Evolutionary conservation across 2,113 vertebrate genomes (phyloP), one percentile per base, ranked within the genome.

Genomic region (Scytalopus superciliaris): DNA sequence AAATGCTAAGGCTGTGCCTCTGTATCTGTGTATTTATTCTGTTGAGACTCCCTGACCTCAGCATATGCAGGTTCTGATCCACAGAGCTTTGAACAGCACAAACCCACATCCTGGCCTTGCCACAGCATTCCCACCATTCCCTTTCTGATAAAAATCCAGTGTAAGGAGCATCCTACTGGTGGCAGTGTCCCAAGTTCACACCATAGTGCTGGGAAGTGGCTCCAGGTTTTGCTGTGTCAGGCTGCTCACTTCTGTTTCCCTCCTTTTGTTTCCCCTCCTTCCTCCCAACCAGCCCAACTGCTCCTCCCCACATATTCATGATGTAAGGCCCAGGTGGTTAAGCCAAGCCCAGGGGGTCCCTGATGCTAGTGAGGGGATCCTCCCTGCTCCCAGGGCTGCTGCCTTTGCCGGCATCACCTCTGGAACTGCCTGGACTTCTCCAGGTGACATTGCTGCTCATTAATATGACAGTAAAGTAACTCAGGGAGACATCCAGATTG

Each of bases 271-370:
- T 21, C 5, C 12, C 40, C 39, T 59, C 24, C 33, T 60, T 45
- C 22, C 42, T 77, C 35, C 67, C 35, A 27, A 3, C 25, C 42
- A 70, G n/a, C 37, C 64, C 35, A 10, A 8, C 4, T 45, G 14
- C 45, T 75, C 12, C 0, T 31, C 45, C 60, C 12, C 30, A 15
- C 2, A 0, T 9, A 5, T 28, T 69, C 6, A 1, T 2, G 9
- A 28, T 3, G 1, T 4, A 3, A 17, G 15, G 22, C 5, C 4
- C 57, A 33, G 33, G 12, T 2, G 3, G 14, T 42, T 52, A 76
- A 89, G 76, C 59, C 37, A 7, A 86, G 30, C 31, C 27, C 2
- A 0, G 7, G 7, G 7, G 17, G 37, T 84, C 45, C 57, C 52
- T 19, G 19, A 11, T 57, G 42, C 57, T n/a, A 35, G 12, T 2